A percentile compares a stretch with the other conserved stretches of the same genome.
phyloP scores from a whole-genome alignment of 2,113 vertebrate genomes.

The Corythornis madagascariensis region DNA sequence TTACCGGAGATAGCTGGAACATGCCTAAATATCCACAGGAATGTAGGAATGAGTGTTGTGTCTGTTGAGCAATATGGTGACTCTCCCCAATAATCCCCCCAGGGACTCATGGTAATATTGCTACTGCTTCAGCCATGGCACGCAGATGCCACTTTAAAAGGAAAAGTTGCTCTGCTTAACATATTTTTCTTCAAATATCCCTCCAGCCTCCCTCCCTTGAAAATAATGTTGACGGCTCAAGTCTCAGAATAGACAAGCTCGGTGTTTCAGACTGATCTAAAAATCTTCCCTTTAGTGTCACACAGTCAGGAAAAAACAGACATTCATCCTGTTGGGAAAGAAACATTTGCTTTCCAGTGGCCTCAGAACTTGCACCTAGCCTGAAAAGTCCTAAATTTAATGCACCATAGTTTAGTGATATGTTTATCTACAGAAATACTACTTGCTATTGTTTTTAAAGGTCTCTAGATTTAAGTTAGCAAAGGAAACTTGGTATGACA shows the following conservation, averaged over 20 bases:
- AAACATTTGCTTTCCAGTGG: conserved; percentile 17
- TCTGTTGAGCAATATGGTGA: not conserved
- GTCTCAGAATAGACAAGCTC: not conserved
- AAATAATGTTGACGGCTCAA: not conserved
- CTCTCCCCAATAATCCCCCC: not conserved
- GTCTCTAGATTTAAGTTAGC: not conserved
- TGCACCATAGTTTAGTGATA: not conserved
- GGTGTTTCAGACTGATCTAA: conserved; percentile 4
- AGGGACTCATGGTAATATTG: not conserved
- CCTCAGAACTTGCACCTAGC: not conserved
- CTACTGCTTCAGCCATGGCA: not conserved
- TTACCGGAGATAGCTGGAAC: not conserved
- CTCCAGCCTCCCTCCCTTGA: not conserved
- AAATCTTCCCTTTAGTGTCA: conserved; percentile 23
- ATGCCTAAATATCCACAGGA: not conserved
- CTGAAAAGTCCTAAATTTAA: not conserved
- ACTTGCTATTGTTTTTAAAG: not conserved
- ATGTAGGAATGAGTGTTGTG: not conserved
- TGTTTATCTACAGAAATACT: not conserved
- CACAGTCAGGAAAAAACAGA: not conserved
- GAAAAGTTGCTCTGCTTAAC: not conserved
- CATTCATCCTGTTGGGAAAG: conserved; percentile 13
- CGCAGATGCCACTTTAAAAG: not conserved
- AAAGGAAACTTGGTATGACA: not conserved
- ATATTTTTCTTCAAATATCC: not conserved